Conservation (phyloP, 2,797 vertebrate species). For the Decapterus maruadsi region DNA sequence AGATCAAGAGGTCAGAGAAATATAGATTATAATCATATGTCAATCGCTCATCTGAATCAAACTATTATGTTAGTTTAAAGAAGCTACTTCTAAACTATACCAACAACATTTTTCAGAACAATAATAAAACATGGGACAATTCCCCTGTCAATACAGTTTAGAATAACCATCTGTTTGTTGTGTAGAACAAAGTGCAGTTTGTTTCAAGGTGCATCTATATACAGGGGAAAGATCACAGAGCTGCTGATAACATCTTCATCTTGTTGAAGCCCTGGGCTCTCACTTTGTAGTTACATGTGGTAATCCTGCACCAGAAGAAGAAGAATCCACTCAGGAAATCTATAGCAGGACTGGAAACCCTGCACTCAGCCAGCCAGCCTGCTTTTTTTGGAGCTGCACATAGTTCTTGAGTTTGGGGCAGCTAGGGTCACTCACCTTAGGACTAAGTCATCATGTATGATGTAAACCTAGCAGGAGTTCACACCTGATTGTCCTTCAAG, state of each 20-base stretch:
- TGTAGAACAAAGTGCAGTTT: constrained; percentile 47
- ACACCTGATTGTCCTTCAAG: constrained; percentile 37
- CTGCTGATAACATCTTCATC: constrained; percentile 61
- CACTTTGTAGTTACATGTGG: constrained; percentile 66
- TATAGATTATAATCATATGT: not conserved
- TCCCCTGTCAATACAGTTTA: constrained; percentile 4
- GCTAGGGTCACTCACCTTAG: constrained; percentile 58
- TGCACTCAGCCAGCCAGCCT: constrained; percentile 29
- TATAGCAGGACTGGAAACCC: constrained; percentile 50
- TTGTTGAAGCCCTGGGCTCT: constrained; percentile 57
- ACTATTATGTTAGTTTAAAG: not conserved
- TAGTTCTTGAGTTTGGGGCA: constrained; percentile 44
- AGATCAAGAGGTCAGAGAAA: constrained; percentile 17
- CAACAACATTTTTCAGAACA: constrained; percentile 6
- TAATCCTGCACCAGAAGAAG: constrained; percentile 50
- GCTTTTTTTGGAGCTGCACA: constrained; percentile 57
- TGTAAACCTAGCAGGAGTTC: constrained; percentile 45
- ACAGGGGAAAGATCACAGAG: constrained; percentile 56
- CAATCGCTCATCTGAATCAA: constrained; percentile 17
- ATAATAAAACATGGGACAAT: constrained; percentile 1
- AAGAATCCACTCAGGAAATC: constrained; percentile 51
- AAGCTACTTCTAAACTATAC: not conserved
- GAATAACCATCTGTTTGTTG: constrained; percentile 13
- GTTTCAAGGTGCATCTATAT: constrained; percentile 49
- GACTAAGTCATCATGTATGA: constrained; percentile 37